A percentile compares a stretch with the other conserved stretches of the same genome.
phyloP scores from a whole-genome alignment of 2,113 vertebrate species.

The Scortum barcoo region DNA sequence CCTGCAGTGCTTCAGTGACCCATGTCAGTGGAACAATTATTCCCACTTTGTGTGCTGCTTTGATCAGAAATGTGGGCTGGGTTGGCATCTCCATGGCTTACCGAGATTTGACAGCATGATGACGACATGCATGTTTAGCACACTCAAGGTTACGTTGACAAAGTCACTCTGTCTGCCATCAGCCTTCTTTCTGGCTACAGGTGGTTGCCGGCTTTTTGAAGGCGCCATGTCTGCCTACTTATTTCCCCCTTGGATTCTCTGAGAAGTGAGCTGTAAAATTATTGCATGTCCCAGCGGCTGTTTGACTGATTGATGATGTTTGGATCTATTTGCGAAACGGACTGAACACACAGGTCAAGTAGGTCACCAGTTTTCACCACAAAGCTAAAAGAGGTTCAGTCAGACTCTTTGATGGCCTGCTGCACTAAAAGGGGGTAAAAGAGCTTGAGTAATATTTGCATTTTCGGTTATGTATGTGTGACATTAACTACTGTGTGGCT shows the following conservation, averaged over 20 bases:
- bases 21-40: slow-evolving; percentile 18
- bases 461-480: slow-evolving; percentile 19
- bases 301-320: slow-evolving; percentile 33
- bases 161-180: slow-evolving; percentile 34
- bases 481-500: slow-evolving; percentile 30
- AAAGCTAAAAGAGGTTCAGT: slow-evolving; percentile 9
- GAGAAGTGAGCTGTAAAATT: slow-evolving; percentile 39
- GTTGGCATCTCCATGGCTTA: slow-evolving; percentile 37
- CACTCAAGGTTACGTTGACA: slow-evolving; percentile 38
- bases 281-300: slow-evolving; percentile 58
- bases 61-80: slow-evolving; percentile 16
- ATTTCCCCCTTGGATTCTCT: slow-evolving; percentile 26
- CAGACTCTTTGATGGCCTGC: not conserved
- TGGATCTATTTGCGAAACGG: slow-evolving; percentile 36
- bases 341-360: slow-evolving; percentile 17
- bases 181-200: slow-evolving; percentile 41
- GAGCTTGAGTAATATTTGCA: not conserved
- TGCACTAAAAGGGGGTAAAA: slow-evolving; percentile 2
- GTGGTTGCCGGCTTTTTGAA: slow-evolving; percentile 21
- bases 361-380: slow-evolving; percentile 16
- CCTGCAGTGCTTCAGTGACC: slow-evolving; percentile 11
- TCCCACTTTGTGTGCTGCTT: slow-evolving; percentile 41
- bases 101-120: slow-evolving; percentile 63
- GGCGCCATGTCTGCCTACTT: slow-evolving; percentile 22
- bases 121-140: slow-evolving; percentile 62